Evolutionary conservation across 2,113 vertebrate genomes (phyloP), one percentile per base, ranked within the genome.

Genomic region (Mionectes macconnelli): DNA sequence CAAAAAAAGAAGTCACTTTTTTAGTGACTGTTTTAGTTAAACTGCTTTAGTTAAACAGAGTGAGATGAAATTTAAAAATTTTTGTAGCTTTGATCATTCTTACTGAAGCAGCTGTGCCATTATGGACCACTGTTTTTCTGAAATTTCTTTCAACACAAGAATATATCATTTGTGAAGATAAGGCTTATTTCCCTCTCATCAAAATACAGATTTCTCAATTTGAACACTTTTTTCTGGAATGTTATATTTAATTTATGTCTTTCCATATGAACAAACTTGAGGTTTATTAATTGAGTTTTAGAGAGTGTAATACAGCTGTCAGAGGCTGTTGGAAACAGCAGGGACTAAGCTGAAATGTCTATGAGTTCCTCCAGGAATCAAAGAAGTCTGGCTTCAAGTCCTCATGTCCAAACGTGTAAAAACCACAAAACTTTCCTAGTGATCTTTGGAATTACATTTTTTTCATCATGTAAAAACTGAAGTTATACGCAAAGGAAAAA

Each of bases 181-280:
- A 56, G 16, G 23, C 10, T 7, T 81, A 59, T 63, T 75, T 81
- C 13, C 24, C 82, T 67, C 68, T 81, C 42, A 64, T 18, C 4
- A 88, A 84, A 93, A 86, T 55, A 52, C 10, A 52, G 6, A 78
- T 56, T 84, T 86, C 37, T 82, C 53, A 79, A 16, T 87, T 64
- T 82, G 15, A 93, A 62, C 14, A 23, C 4, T 67, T 86, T 21
- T 64, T 82, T 57, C 40, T 3, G 3, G 40, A 91, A 89, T 42
- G 8, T 17, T 81, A 18, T 2, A 10, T n/a, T 86, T 81, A 76
- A 68, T 69, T 28, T 53, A 63, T 53, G 28, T 52, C 37, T 89
- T 93, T 78, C 31, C 33, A 35, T 69, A 39, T 62, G 25, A 91
- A 72, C 17, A 75, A 86, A 74, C 9, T 4, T 33, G 64, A 87